A percentile compares a stretch with the other conserved stretches of the same genome.
phyloP scores from a whole-genome alignment of 2,888 invertebrate genomes.

The Melanostoma mellinum region DNA sequence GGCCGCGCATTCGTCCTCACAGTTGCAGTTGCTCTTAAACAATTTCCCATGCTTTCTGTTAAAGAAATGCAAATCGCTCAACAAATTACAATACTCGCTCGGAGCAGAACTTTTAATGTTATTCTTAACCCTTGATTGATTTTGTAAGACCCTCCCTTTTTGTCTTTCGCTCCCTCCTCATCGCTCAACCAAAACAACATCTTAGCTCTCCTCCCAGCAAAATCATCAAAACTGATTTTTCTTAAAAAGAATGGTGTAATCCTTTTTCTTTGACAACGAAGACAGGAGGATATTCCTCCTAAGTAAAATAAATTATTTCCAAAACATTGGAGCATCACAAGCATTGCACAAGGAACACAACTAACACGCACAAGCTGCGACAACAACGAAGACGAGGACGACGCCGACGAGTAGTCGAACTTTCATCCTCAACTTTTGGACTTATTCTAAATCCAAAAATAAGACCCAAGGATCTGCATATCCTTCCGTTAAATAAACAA shows the following conservation, averaged over 20 bases:
- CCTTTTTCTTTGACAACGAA: constrained; percentile 43
- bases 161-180: background rate
- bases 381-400: background rate
- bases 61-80: constrained; percentile 26
- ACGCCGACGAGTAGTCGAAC: constrained; percentile 7
- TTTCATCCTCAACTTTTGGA: constrained; percentile 58
- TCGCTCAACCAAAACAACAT: constrained; percentile 24
- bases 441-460: constrained; percentile 53
- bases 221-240: constrained; percentile 49
- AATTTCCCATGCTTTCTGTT: too few relatives aligned
- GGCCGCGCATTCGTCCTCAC: too few relatives aligned
- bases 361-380: constrained; percentile 24
- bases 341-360: background rate
- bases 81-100: constrained; percentile 23
- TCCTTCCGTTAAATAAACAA: constrained; percentile 59
- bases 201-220: constrained; percentile 32
- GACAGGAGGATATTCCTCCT: constrained; percentile 26
- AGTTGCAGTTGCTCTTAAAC: too few relatives aligned
- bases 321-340: constrained; percentile 47
- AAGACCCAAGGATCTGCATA: constrained; percentile 60
- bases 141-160: constrained; percentile 9
- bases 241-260: constrained; percentile 49
- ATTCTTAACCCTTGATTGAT: constrained; percentile 65
- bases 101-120: constrained; percentile 36
- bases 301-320: constrained; percentile 70